Evolutionary conservation across 37 sponge, comb jelly and placozoan species (phyloP).

Genomic region (Crambe crambe): DNA sequence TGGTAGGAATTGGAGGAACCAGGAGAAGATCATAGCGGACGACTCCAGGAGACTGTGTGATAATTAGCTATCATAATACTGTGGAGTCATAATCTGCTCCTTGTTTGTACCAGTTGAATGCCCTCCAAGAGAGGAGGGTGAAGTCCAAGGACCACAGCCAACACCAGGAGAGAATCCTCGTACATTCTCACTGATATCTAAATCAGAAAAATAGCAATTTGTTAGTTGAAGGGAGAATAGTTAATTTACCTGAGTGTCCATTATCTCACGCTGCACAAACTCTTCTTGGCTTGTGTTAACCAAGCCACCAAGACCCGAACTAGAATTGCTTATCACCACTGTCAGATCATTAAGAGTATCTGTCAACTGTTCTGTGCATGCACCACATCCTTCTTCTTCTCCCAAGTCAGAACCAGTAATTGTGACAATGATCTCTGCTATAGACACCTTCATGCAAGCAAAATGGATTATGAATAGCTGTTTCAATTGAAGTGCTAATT

Average conservation of each 20-base stretch:
- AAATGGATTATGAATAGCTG: no score
- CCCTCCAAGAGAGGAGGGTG: neutral
- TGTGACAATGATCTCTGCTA: neutral
- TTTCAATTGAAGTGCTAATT: neutral
- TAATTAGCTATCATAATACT: no score
- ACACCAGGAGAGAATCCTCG: conserved; percentile 8
- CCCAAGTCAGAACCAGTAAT: neutral
- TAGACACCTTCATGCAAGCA: neutral
- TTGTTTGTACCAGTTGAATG: conserved; percentile 7
- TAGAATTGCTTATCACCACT: neutral
- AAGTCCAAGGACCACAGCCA: conserved; percentile 13
- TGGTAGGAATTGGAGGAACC: conserved; percentile 14
- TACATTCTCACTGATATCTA: neutral
- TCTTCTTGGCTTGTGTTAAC: neutral
- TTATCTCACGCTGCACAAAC: neutral
- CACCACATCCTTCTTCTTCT: conserved; percentile 14
- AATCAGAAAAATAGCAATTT: neutral
- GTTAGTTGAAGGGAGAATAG: neutral
- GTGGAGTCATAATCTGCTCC: no score
- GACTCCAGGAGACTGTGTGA: neutral
- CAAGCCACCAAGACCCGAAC: neutral
- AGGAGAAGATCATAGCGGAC: conserved; percentile 14
- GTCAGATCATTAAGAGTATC: neutral
- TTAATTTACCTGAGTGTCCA: neutral
- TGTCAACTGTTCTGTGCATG: conserved; percentile 19